Conservation (phyloP, 2,797 vertebrate species). For the Sarcoramphus papa region DNA sequence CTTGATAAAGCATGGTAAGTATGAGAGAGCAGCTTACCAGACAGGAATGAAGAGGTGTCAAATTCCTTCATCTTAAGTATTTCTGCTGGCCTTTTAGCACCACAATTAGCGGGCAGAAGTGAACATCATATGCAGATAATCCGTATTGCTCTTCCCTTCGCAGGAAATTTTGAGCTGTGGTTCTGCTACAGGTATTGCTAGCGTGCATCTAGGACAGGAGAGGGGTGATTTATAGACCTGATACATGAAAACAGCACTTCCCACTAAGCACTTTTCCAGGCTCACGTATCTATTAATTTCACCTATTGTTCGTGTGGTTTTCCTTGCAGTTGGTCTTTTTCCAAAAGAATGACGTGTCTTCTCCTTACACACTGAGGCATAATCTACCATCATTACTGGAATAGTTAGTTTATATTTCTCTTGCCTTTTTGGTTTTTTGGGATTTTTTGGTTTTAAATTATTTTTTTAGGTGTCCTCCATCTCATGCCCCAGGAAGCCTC, state of each 20-base stretch:
- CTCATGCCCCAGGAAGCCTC: not conserved
- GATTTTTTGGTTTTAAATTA: not conserved
- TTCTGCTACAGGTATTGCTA: not conserved
- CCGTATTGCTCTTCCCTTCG: fast-evolving
- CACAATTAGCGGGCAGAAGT: not conserved
- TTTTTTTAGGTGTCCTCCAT: not conserved
- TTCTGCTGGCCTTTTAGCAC: not conserved
- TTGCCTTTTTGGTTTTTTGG: not conserved
- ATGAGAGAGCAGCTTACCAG: not conserved
- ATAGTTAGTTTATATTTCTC: not conserved
- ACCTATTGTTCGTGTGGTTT: not conserved
- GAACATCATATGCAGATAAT: not conserved
- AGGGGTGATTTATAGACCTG: not conserved
- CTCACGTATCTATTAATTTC: not conserved
- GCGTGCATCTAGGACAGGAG: not conserved
- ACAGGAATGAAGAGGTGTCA: not conserved
- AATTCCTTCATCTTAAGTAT: not conserved
- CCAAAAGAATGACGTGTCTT: not conserved
- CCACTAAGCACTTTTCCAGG: not conserved
- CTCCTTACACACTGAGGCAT: not conserved
- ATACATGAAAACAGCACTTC: not conserved
- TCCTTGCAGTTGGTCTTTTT: not conserved
- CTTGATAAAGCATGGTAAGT: not conserved
- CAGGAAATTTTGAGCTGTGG: not conserved
- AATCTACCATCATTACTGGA: not conserved